Conservation (phyloP, 2,113 vertebrate species). For the Oreotragus oreotragus region DNA sequence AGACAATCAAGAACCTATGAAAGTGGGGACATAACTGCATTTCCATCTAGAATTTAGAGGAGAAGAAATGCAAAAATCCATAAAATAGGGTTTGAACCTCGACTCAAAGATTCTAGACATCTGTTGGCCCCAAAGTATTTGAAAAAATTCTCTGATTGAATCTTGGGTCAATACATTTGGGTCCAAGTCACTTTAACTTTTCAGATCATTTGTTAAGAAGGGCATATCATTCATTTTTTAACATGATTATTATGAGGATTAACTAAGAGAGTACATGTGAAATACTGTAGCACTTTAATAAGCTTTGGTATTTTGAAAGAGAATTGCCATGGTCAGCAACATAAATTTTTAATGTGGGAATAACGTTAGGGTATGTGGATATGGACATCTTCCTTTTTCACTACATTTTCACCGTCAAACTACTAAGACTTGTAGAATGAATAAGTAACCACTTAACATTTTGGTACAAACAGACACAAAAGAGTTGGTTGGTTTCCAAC, state of each 20-base stretch:
- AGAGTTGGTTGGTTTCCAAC: neutral
- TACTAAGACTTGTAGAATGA: neutral
- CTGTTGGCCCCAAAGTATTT: neutral
- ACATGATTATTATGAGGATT: neutral
- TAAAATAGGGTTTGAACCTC: neutral
- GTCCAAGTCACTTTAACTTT: neutral
- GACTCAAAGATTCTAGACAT: neutral
- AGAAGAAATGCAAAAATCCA: neutral
- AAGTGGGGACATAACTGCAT: neutral
- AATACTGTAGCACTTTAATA: neutral
- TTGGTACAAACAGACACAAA: slow-evolving; percentile 1
- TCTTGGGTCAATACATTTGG: neutral
- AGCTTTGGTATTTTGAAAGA: neutral
- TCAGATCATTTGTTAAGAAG: neutral
- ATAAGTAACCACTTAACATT: neutral
- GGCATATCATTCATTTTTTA: neutral
- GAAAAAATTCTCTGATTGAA: neutral
- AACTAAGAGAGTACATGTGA: neutral
- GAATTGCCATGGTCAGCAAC: neutral
- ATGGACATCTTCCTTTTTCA: neutral
- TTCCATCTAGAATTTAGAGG: neutral
- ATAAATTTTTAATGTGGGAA: neutral
- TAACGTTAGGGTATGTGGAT: neutral
- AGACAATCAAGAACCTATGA: neutral
- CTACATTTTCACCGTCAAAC: neutral